Evolutionary conservation across 2,888 invertebrate species (phyloP).

Genomic region (Callinectes sapidus): DNA sequence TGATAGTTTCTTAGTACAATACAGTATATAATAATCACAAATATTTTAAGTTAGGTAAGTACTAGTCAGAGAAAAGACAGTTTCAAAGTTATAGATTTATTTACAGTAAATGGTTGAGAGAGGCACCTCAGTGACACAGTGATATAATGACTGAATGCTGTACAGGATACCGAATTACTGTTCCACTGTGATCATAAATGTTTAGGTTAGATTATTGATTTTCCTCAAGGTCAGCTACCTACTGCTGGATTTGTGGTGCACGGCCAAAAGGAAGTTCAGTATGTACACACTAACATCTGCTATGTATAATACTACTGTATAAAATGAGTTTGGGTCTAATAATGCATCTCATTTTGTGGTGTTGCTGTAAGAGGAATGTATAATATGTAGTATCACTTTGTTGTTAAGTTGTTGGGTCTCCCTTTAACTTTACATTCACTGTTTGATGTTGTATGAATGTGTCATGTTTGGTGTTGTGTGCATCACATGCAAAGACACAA

Average conservation of each 20-base stretch:
- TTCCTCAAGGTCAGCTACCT: neutral
- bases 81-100: neutral
- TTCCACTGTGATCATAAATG: conserved; percentile 24
- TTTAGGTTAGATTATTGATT: conserved; percentile 3
- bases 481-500: conserved; percentile 23
- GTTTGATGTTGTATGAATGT: conserved; percentile 49
- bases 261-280: neutral
- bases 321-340: neutral
- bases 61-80: neutral
- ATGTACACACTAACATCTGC: neutral
- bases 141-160: conserved; percentile 30
- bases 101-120: neutral
- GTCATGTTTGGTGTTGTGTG: neutral
- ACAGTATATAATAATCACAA: conserved; percentile 7
- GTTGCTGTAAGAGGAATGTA: neutral
- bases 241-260: neutral
- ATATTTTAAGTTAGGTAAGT: conserved; percentile 10
- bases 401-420: conserved; percentile 2
- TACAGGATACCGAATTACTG: conserved; percentile 36
- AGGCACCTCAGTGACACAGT: conserved; percentile 25
- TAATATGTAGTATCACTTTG: conserved; percentile 15
- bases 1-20: neutral
- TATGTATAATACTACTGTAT: neutral
- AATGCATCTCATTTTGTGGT: neutral
- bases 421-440: neutral